Evolutionary conservation across 92 coral and sea anemone species (phyloP), one percentile per base, ranked within the genome.

Genomic region (Pocillopora meandrina): DNA sequence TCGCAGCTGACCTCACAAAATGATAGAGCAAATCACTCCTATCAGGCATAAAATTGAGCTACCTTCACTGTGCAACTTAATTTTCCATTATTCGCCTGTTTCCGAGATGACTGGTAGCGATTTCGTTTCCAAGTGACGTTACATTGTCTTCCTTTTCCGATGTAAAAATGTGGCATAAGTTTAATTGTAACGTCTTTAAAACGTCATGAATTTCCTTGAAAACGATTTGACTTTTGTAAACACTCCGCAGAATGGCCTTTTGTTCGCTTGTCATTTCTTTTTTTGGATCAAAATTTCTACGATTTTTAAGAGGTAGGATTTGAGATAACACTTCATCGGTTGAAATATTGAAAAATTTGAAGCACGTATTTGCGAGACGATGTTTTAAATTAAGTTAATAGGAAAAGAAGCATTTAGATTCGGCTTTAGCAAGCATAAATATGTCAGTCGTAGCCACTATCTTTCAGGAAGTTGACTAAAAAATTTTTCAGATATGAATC

Each of bases 161-260:
- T 70, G 85, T 61, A 81, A 81, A 81, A 81, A 71, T 81, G 85
- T 42, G 84, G 58, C 85, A 23, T 36, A 60, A 59, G 61, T 81
- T 71, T 81, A 81, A 81, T 81, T 81, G 85, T 70, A 70, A 81
- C 85, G 85, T 81, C 85, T 81, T 81, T 71, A 81, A 71, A 71
- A 81, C 60, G 85, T 71, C 85, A 70, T 71, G 85, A 81, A 59
- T 81, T 79, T 69, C 85, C 57, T 71, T 80, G 34, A 80, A 80
- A 31, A 80, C 64, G 62, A 21, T 73, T 80, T 71, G 77, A 70
- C 84, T 81, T 70, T 34, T 68, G 85, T 81, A 81, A 81, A 81
- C 85, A 81, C 20, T 75, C 52, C 5, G 64, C 13, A 81, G 60
- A 81, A 81, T 71, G 77, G 67, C n/a, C 76, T 61, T 55, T 59